Percentiles rank a stretch among this genome's conserved stretches.
Evolutionary conservation across 2,888 invertebrate species (phyloP).

Genomic region (Pterostichus niger): DNA sequence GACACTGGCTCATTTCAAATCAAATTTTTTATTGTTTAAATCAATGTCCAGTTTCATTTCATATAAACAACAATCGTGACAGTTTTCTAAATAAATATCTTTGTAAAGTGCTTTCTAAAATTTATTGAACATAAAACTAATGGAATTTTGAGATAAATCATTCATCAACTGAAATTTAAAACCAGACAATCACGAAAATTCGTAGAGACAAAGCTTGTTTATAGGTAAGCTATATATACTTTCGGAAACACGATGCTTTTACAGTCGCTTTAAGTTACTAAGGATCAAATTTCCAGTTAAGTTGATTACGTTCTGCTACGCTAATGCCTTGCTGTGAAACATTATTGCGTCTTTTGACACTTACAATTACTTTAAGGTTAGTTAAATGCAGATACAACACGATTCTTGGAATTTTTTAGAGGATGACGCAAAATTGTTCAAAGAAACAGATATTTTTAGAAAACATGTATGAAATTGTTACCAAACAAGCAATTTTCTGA

Average conservation of each 20-base stretch:
- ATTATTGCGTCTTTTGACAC: neutral
- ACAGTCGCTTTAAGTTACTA: too few species aligned
- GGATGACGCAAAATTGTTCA: too few species aligned
- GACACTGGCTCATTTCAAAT: too few species aligned
- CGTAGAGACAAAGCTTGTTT: neutral
- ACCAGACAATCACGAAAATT: neutral
- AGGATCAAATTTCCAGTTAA: too few species aligned
- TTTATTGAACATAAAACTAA: constrained; percentile 12
- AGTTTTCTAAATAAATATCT: neutral
- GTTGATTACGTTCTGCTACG: neutral
- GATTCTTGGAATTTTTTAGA: neutral
- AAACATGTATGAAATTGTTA: too few species aligned
- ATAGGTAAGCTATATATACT: too few species aligned
- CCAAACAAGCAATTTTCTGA: too few species aligned
- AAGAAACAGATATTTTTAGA: too few species aligned
- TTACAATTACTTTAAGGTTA: neutral
- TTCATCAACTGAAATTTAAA: constrained; percentile 7
- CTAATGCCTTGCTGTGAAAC: neutral
- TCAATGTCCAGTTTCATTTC: too few species aligned
- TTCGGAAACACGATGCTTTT: too few species aligned
- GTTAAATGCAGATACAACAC: neutral
- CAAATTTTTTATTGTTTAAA: too few species aligned
- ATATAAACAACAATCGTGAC: too few species aligned
- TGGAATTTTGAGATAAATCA: constrained; percentile 16
- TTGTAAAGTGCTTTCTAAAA: constrained; percentile 7